A percentile compares a stretch with the other conserved stretches of the same genome.
Evolutionary conservation across 2,888 invertebrate genomes (phyloP).

Genomic region (Cheilosia grossa): DNA sequence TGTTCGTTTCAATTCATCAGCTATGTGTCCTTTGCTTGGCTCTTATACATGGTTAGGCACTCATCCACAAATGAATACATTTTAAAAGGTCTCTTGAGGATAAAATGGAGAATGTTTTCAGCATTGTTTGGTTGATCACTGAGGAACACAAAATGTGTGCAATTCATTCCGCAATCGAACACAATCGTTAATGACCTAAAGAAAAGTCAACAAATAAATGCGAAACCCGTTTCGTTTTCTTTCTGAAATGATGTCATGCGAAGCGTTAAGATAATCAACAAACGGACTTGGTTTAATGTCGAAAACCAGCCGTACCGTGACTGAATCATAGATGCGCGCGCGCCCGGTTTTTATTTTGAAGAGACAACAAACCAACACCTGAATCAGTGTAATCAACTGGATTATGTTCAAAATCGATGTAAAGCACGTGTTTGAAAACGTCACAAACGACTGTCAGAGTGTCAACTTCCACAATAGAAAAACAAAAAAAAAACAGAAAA

Average conservation of each 20-base stretch:
- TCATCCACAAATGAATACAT: too few relatives aligned
- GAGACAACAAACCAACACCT: neutral
- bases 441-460: slow-evolving; percentile 29
- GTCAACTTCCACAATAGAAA: neutral
- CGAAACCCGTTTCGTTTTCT: slow-evolving; percentile 21
- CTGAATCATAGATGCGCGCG: slow-evolving; percentile 8
- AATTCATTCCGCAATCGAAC: neutral
- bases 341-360: neutral
- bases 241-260: slow-evolving; percentile 46
- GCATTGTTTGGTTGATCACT: too few relatives aligned
- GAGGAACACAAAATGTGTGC: too few relatives aligned
- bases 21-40: too few relatives aligned
- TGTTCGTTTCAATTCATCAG: too few relatives aligned
- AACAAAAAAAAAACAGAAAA: neutral
- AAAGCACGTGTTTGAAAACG: slow-evolving; percentile 61
- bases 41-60: too few relatives aligned
- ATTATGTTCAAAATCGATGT: slow-evolving; percentile 24
- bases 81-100: too few relatives aligned
- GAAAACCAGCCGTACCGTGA: neutral
- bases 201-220: neutral
- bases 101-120: too few relatives aligned
- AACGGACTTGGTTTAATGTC: slow-evolving; percentile 1
- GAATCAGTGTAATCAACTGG: neutral
- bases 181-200: neutral
- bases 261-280: neutral